phyloP scores from a whole-genome alignment of 2,888 invertebrate species.

The Caenorhabditis sp. region DNA sequence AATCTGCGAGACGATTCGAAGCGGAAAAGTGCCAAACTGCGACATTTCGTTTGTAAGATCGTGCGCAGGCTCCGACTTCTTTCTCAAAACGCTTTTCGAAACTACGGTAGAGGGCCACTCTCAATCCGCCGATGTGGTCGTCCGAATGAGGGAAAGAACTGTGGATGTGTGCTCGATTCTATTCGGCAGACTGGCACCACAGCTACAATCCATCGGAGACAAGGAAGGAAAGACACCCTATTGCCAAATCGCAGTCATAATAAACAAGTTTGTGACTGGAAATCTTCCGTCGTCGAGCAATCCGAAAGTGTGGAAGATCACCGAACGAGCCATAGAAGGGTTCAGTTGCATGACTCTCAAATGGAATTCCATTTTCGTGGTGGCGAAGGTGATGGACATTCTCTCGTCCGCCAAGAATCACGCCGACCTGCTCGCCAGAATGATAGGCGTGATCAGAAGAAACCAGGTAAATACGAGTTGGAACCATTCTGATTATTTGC shows the following conservation, averaged over 20 bases:
- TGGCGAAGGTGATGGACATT: background rate
- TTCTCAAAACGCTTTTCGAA: constrained; percentile 3
- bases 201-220: constrained; percentile 22
- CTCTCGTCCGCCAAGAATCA: background rate
- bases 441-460: background rate
- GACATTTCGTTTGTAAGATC: background rate
- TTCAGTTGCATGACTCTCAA: constrained; percentile 1
- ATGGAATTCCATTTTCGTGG: constrained; percentile 27
- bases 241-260: background rate
- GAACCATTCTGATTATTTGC: background rate
- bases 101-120: background rate
- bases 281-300: background rate
- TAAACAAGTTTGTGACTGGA: background rate
- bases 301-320: constrained; percentile 1
- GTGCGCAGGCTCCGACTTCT: background rate
- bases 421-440: background rate
- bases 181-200: constrained; percentile 3
- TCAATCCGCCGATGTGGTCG: background rate
- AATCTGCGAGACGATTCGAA: constrained; percentile 1
- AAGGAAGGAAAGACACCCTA: constrained; percentile 11
- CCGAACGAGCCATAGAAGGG: constrained; percentile 1
- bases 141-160: background rate
- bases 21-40: background rate
- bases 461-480: constrained; percentile 8
- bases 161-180: constrained; percentile 17